These are phyloP conservation scores for Cyrtodaria siliqua DNA, from an alignment of 2,888 invertebrate species.

Conservation along the genomic window DNA sequence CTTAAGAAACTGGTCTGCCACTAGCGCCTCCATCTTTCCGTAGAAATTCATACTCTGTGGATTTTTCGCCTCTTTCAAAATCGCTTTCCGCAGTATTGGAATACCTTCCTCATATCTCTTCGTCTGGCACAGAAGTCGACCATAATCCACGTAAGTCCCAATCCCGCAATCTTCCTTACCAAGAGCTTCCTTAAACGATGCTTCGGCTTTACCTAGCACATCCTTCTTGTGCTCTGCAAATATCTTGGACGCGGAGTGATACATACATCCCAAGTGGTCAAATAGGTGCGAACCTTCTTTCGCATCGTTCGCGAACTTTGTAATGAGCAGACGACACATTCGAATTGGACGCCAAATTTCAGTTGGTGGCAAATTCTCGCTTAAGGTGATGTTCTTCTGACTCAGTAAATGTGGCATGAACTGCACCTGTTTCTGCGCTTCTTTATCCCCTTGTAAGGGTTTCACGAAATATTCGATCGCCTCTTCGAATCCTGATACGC, in stretches of 20 bases:
- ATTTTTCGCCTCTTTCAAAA: constrained; percentile 60
- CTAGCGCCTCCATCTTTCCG: constrained; percentile 66
- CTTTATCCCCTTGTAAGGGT: constrained; percentile 63
- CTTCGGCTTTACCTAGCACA: constrained; percentile 58
- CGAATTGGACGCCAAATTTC: constrained; percentile 73
- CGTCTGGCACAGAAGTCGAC: constrained; percentile 61
- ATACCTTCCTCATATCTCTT: constrained; percentile 61
- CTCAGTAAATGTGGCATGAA: constrained; percentile 65
- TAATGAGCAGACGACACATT: constrained; percentile 68
- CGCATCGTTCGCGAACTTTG: constrained; percentile 62
- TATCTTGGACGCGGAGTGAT: constrained; percentile 66
- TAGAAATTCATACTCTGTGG: constrained; percentile 70
- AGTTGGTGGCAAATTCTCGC: constrained; percentile 63
- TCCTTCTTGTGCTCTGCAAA: constrained; percentile 63
- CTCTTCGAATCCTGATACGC: constrained; percentile 68
- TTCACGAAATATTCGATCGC: constrained; percentile 69
- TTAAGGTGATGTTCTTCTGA: constrained; percentile 68
- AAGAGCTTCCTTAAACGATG: constrained; percentile 65
- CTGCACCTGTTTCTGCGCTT: constrained; percentile 65
- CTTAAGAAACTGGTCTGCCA: constrained; percentile 63
- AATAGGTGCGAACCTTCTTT: constrained; percentile 65
- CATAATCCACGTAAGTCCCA: constrained; percentile 70
- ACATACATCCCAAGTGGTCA: constrained; percentile 71
- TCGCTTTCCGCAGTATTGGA: constrained; percentile 58
- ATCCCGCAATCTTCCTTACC: constrained; percentile 67